Evolutionary conservation across 2,888 invertebrate species (phyloP), one percentile per base, ranked within the genome.

Genomic region (Tenthredo notha): DNA sequence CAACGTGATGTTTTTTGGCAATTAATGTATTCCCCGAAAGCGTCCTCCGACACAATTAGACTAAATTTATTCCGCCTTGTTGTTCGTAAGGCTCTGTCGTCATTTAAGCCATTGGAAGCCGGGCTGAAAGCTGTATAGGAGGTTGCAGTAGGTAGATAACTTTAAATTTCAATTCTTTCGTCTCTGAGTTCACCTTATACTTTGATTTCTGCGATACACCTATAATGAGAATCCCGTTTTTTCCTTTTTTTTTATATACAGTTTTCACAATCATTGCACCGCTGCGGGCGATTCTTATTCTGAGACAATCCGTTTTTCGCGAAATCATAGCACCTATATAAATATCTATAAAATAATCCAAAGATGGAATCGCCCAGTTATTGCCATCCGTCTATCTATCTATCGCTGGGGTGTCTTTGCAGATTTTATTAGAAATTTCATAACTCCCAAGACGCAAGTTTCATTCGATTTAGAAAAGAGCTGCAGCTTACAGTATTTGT

Each of bases 41-140:
- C 58, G 58, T 61, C 80, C 80, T 80, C 37, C 80, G 61, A 80
- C 21, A n/a, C 18, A 80, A 80, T 80, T 80, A 80, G 29, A 80
- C 58, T 74, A 25, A 74, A 74, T 74, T 74, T 74, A 74, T 74
- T 74, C 72, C 72, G 72, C n/a, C 40, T 43, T 74, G 72, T 40
- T 74, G 72, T 74, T 74, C 37, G 72, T 40, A 74, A 74, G 43
- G 72, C 72, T 43, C 43, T 37, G 43, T n/a, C 72, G 9, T 40
- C 72, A 74, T 74, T 43, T 10, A 21, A 74, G 25, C 43, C 72
- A 12, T 43, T 43, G 10, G 72, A 74, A 74, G 43, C 40, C 72
- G 29, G 15, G 15, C 33, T 33, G 33, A 33, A 67, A 67, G 12
- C 67, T 54, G n/a, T n/a, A 54, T n/a, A 54, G n/a, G n/a, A 54